phyloP scores from a whole-genome alignment of 2,888 invertebrate species.

The Ormia ochracea region DNA sequence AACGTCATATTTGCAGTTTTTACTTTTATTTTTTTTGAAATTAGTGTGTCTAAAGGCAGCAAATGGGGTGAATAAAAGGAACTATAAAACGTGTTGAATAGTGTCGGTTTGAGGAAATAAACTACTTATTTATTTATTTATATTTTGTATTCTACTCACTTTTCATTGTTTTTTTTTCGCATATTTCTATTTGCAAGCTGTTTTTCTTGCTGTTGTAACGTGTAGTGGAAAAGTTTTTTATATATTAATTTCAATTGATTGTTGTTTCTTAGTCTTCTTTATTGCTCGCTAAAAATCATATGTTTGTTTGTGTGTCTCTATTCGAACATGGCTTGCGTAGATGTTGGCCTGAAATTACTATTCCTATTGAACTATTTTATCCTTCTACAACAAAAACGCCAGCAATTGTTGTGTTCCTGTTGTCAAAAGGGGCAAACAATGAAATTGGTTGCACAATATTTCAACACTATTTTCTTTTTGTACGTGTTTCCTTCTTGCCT shows the following conservation, averaged over 20 bases:
- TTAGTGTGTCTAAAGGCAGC: not conserved
- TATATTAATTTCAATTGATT: slow-evolving; percentile 16
- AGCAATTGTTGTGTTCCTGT: not conserved
- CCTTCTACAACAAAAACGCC: not conserved
- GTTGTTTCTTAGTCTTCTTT: not conserved
- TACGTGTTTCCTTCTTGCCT: not conserved
- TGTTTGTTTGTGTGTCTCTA: not conserved
- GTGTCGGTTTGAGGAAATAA: slow-evolving; percentile 15
- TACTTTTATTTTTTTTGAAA: not conserved
- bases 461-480: slow-evolving; percentile 10
- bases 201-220: not conserved
- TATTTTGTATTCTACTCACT: not conserved
- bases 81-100: slow-evolving; percentile 45
- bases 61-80: not conserved
- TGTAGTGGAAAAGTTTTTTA: slow-evolving; percentile 11
- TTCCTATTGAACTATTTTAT: not conserved
- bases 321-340: not conserved
- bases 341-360: too few relatives aligned
- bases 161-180: slow-evolving; percentile 7
- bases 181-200: too few relatives aligned
- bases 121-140: slow-evolving; percentile 5
- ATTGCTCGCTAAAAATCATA: not conserved
- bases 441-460: slow-evolving; percentile 6
- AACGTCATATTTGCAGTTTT: not conserved
- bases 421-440: not conserved